These are phyloP conservation scores for Tachysurus fulvidraco DNA, from an alignment of 2,113 vertebrate genomes.

Conservation along the genomic window DNA sequence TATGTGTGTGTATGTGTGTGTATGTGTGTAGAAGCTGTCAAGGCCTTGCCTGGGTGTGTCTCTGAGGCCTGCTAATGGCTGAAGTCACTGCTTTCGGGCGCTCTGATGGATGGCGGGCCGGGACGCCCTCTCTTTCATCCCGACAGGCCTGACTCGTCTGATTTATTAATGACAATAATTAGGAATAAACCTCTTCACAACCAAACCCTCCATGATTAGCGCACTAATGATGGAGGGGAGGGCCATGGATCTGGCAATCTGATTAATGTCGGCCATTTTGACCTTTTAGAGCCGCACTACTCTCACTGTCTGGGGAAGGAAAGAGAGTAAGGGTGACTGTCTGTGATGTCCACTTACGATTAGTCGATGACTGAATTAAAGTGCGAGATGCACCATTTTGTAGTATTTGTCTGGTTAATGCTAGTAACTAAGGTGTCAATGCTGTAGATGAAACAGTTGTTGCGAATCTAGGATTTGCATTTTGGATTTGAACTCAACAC, in stretches of 20 bases:
- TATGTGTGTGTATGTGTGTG: not conserved
- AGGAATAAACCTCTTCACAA: constrained; percentile 64
- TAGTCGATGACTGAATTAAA: constrained; percentile 51
- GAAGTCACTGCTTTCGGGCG: constrained; percentile 46
- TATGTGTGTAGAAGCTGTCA: constrained; percentile 21
- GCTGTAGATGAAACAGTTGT: not conserved
- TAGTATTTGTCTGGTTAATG: constrained; percentile 27
- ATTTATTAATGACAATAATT: constrained; percentile 69
- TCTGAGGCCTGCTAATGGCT: constrained; percentile 55
- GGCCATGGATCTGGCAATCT: constrained; percentile 52
- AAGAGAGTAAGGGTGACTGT: constrained; percentile 44
- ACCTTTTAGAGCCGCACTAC: constrained; percentile 57
- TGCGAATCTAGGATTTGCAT: not conserved
- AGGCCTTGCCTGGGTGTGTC: constrained; percentile 49
- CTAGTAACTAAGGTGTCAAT: not conserved
- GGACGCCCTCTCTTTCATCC: constrained; percentile 58
- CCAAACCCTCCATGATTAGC: constrained; percentile 63
- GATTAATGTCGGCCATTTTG: constrained; percentile 60
- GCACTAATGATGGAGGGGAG: constrained; percentile 60
- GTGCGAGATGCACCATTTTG: constrained; percentile 33
- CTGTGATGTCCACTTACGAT: constrained; percentile 56
- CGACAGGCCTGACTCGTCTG: constrained; percentile 57
- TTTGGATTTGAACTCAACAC: not conserved
- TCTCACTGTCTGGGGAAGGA: constrained; percentile 45
- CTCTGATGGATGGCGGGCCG: constrained; percentile 58